phyloP scores from a whole-genome alignment of 2,113 vertebrate species.

The Colaptes auratus region DNA sequence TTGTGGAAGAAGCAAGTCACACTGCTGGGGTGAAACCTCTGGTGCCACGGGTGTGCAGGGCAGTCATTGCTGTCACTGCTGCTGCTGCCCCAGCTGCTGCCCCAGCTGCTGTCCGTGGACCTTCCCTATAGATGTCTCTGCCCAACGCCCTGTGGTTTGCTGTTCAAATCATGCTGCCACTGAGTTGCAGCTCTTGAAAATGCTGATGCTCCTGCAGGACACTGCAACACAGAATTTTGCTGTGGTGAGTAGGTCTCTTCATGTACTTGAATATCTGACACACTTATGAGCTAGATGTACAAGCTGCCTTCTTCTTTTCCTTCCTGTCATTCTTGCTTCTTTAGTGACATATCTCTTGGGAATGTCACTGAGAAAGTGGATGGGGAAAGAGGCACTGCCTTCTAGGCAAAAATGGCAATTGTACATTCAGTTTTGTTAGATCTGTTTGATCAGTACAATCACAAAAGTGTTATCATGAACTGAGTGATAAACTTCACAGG shows the following conservation, averaged over 20 bases:
- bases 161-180: background rate
- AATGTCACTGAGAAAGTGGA: background rate
- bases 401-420: background rate
- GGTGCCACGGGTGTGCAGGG: background rate
- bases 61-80: background rate
- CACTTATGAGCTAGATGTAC: fast-evolving
- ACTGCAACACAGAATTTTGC: background rate
- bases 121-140: background rate
- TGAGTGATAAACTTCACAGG: background rate
- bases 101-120: background rate
- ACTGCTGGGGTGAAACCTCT: background rate
- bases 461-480: background rate
- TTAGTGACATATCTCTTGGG: background rate
- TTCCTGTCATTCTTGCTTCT: background rate
- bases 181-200: conserved; percentile 35
- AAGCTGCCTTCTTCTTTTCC: background rate
- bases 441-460: background rate
- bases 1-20: background rate
- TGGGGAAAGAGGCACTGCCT: background rate
- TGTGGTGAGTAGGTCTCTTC: conserved; percentile 55
- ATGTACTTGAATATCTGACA: background rate
- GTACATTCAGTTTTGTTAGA: background rate
- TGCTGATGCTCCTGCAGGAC: conserved; percentile 22
- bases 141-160: background rate
- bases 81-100: background rate